Evolutionary conservation across 2,113 vertebrate genomes (phyloP), one percentile per base, ranked within the genome.

Genomic region (Amia ocellicauda): DNA sequence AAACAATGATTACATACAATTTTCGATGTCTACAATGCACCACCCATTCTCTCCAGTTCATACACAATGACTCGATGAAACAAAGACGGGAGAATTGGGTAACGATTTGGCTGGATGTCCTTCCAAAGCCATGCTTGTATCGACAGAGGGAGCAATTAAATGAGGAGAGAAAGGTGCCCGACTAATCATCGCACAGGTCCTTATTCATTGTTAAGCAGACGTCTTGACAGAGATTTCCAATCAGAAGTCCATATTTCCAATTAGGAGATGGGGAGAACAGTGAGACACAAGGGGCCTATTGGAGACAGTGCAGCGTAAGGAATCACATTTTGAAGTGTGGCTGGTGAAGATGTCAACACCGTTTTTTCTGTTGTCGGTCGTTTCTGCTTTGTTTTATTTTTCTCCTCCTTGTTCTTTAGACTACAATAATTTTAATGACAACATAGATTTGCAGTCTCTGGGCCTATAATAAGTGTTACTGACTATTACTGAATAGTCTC

Each of bases 381-480:
- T n/a, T n/a, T n/a, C n/a, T n/a, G n/a, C n/a, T n/a, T n/a, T n/a
- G n/a, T n/a, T n/a, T 31, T 49, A 68, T 59, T 70, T 69, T 27
- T n/a, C 16, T 47, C n/a, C n/a, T 47, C n/a, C 16, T 52, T n/a
- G n/a, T 57, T 59, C 58, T 52, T 47, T 17, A 53, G 31, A 58
- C 61, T 43, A 82, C 77, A 85, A 80, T 74, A 62, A 58, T 64
- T 71, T 77, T 67, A 79, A 84, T 80, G 73, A 75, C 83, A 84
- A 82, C 77, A 19, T 43, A 69, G 67, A 73, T 63, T 66, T 76
- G 65, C 78, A 81, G 70, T 71, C 62, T 68, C 54, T 62, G 52
- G 74, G 69, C 69, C 61, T 74, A 78, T 85, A 85, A 88, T 85
- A 81, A 80, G 84, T 85, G 83, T 85, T 85, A 74, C 76, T 58